Base-by-base conservation (phyloP, 2,113 vertebrate species). In the Indicator indicator region DNA sequence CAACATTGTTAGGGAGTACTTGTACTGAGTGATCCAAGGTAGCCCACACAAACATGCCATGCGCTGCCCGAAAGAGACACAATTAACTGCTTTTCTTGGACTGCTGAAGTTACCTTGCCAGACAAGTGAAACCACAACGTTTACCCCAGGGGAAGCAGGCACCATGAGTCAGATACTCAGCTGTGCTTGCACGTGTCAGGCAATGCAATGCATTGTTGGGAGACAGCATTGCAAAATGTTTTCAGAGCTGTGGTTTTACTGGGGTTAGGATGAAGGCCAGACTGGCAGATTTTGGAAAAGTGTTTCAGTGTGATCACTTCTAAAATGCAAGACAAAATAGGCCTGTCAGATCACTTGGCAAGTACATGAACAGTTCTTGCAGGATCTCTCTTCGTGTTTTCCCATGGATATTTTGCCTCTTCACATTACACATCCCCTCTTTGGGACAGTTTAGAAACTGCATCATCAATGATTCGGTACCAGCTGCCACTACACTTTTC, bases 11-110 rank as follows among this genome's bases (percentile, higher is more conserved):
- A 77, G 42, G 56, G 40, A 88, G 32, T 19, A 16, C 62, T 81
- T 9, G 17, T 5, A 27, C 48, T 30, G 6, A 24, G 0, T 0
- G 6, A 18, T 9, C 12, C n/a, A n/a, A 68, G 60, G 36, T 16
- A 80, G 20, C 48, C 56, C 85, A 26, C 3, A 11, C 12, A 42
- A 50, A 12, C 32, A 27, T 0, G 11, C 64, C 11, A 32, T 6
- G 8, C 4, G 19, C 14, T 18, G 30, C 69, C 28, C 16, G 10
- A 8, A 59, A 52, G 33, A 19, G 26, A 50, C 32, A 16, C 0
- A 17, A 19, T 11, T 11, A 81, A 60, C 62, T 44, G 38, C 32
- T 77, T 23, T 42, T 60, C 83, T 42, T 8, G 60, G 58, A 15
- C 44, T 24, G 33, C 64, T 46, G 1, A 0, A 33, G 33, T 13